These are phyloP conservation scores for Chironex yamaguchii DNA, from an alignment of 30 jellyfish, hydroid and myxozoan genomes.

Conservation along the genomic window DNA sequence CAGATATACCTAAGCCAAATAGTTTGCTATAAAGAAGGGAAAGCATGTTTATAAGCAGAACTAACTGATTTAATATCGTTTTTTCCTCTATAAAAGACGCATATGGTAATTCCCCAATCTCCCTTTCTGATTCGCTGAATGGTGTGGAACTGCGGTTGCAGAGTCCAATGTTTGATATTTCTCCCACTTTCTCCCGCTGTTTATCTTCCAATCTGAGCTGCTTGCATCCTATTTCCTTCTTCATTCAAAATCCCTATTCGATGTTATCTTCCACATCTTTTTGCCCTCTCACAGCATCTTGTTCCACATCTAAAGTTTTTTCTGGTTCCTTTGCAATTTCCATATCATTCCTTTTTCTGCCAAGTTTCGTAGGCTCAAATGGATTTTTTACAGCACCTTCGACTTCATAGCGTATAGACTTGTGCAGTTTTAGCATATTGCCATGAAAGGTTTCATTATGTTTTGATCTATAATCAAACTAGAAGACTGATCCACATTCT, in stretches of 20 bases:
- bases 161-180: too few relatives aligned
- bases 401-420: not conserved
- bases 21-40: too few relatives aligned
- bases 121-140: too few relatives aligned
- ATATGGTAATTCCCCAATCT: too few relatives aligned
- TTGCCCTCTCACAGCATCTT: not conserved
- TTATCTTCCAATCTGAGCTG: not conserved
- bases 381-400: conserved; percentile 4
- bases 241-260: not conserved
- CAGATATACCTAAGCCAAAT: too few relatives aligned
- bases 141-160: too few relatives aligned
- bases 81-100: too few relatives aligned
- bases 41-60: too few relatives aligned
- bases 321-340: not conserved
- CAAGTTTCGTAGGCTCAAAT: not conserved
- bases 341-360: not conserved
- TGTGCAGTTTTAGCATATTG: not conserved
- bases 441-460: not conserved
- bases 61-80: too few relatives aligned
- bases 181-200: too few relatives aligned
- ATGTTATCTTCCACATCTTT: too few relatives aligned
- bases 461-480: not conserved
- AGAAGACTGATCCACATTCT: conserved; percentile 16
- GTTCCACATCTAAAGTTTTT: not conserved
- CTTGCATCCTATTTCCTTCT: not conserved